These are phyloP conservation scores for Lepidurus couesii DNA, from an alignment of 1,140 invertebrate genomes.

Conservation along the genomic window DNA sequence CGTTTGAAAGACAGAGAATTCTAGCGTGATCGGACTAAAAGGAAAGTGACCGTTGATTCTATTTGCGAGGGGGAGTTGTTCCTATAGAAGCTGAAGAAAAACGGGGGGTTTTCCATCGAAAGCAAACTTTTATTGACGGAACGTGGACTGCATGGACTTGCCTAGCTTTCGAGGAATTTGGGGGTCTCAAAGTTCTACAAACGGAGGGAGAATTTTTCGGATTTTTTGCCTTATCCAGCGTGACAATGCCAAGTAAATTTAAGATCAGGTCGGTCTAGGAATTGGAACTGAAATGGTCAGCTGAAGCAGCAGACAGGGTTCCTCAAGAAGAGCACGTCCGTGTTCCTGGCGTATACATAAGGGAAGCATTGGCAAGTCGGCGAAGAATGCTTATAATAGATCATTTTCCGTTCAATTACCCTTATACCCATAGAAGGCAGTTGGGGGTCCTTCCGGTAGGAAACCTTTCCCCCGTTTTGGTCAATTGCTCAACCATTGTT, in stretches of 20 bases:
- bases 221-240: not conserved
- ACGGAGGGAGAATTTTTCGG: not conserved
- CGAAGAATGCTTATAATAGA: conserved; percentile 22
- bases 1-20: too few species aligned
- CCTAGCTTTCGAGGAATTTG: not conserved
- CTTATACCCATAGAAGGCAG: conserved; percentile 7
- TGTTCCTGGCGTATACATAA: not conserved
- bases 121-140: not conserved
- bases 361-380: not conserved
- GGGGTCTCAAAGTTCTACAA: too few species aligned
- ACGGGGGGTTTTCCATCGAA: not conserved
- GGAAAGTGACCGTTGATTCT: not conserved
- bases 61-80: not conserved
- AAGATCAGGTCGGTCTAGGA: not conserved
- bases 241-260: conserved; percentile 12
- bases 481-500: conserved; percentile 15
- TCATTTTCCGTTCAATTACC: conserved; percentile 22
- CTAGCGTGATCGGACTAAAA: not conserved
- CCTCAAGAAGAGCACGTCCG: not conserved
- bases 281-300: not conserved
- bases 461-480: not conserved
- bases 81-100: too few species aligned
- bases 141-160: conserved; percentile 14
- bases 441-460: not conserved
- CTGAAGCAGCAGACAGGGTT: not conserved